Conservation (phyloP, 2,888 invertebrate species). For the Arctia plantaginis region DNA sequence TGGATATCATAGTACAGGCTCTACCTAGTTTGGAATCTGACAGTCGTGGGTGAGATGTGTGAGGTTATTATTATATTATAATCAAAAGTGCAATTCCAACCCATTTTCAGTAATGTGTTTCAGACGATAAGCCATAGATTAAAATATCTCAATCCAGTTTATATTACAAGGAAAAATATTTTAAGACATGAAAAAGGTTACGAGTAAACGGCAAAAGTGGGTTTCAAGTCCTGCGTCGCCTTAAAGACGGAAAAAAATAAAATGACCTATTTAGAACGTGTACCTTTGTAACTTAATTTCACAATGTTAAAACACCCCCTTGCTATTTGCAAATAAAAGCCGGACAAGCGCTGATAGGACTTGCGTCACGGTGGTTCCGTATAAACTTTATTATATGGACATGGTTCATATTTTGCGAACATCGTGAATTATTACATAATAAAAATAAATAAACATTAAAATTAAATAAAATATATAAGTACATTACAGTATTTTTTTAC, state of each 20-base stretch:
- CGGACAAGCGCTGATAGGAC: not conserved
- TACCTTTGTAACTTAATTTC: conserved; percentile 12
- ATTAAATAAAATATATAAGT: too few relatives aligned
- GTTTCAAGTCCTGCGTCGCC: not conserved
- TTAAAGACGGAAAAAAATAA: not conserved
- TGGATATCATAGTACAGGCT: too few relatives aligned
- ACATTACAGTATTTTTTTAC: too few relatives aligned
- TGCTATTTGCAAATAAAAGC: conserved; percentile 16
- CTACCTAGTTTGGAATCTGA: too few relatives aligned
- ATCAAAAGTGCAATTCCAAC: not conserved
- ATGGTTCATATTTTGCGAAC: not conserved
- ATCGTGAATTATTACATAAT: not conserved
- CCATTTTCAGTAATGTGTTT: not conserved
- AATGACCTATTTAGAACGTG: not conserved
- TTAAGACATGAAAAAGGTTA: not conserved
- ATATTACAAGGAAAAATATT: not conserved
- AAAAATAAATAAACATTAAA: not conserved
- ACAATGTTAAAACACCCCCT: conserved; percentile 13
- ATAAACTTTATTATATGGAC: not conserved
- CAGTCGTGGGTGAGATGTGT: too few relatives aligned
- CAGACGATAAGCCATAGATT: not conserved
- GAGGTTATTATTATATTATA: not conserved
- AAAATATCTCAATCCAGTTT: not conserved
- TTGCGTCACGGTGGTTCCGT: not conserved
- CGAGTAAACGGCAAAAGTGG: not conserved